Percentiles rank a stretch among this genome's conserved stretches.
Conservation (phyloP, 2,888 invertebrate species). For the Volucella zonaria region DNA sequence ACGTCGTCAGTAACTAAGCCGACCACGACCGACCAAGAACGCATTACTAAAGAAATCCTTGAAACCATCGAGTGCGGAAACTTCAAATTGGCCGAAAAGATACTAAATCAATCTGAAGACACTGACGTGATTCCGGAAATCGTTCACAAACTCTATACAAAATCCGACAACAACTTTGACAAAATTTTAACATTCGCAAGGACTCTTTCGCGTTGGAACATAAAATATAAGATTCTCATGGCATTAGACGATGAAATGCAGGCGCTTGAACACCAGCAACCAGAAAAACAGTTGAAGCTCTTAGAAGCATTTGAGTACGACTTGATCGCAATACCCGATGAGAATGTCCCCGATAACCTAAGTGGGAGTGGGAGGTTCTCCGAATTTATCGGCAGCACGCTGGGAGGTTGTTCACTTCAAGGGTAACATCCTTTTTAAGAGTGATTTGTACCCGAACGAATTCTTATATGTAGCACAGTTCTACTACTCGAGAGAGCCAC, state of each 20-base stretch:
- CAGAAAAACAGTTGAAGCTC: constrained; percentile 4
- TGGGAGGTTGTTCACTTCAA: neutral
- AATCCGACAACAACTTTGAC: constrained; percentile 19
- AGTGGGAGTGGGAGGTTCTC: neutral
- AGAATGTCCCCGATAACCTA: neutral
- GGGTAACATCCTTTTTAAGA: neutral
- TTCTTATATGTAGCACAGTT: neutral
- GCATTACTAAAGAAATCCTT: no score
- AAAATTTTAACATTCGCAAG: constrained; percentile 14
- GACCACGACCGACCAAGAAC: no score
- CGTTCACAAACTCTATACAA: neutral
- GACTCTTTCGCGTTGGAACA: neutral
- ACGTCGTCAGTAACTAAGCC: no score
- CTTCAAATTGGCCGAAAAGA: no score
- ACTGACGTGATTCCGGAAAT: no score
- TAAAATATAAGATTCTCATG: neutral
- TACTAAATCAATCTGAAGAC: no score
- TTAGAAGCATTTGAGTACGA: neutral
- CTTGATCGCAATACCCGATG: neutral
- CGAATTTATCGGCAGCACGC: neutral
- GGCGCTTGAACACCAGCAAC: neutral
- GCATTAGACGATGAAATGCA: constrained; percentile 7
- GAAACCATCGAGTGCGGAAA: no score
- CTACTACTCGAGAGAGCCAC: neutral
- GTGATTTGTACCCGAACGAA: neutral